A percentile compares a stretch with the other conserved stretches of the same genome.
phyloP scores from a whole-genome alignment of 2,113 vertebrate species.

The Choloepus hoffmanni region DNA sequence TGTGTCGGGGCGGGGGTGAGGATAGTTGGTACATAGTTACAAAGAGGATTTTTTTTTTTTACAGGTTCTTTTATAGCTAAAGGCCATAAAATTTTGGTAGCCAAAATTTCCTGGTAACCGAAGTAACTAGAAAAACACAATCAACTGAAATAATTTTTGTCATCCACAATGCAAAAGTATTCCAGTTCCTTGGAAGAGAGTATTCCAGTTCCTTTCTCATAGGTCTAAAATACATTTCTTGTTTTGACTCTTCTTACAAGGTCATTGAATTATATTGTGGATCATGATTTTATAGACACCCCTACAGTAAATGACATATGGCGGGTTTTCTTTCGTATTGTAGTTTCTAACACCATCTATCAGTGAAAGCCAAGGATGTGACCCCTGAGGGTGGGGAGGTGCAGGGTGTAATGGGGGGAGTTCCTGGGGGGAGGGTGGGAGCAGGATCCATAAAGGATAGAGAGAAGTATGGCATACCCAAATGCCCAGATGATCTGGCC shows the following conservation, averaged over 20 bases:
- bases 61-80: constrained; percentile 3
- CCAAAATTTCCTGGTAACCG: constrained; percentile 40
- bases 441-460: neutral
- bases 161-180: neutral
- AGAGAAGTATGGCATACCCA: neutral
- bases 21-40: neutral
- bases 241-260: neutral
- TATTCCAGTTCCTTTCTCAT: neutral
- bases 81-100: neutral
- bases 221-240: neutral
- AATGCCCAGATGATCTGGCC: neutral
- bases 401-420: rapidly evolving
- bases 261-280: neutral
- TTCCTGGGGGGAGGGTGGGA: neutral
- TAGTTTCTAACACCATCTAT: neutral
- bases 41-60: neutral
- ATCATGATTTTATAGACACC: neutral
- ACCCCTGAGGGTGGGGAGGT: neutral
- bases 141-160: neutral
- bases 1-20: neutral
- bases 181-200: neutral
- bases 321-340: neutral
- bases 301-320: neutral
- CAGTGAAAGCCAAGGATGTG: neutral
- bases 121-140: constrained; percentile 49